Evolutionary conservation across 2,888 invertebrate genomes (phyloP).

Genomic region (Argynnis bischoffii): DNA sequence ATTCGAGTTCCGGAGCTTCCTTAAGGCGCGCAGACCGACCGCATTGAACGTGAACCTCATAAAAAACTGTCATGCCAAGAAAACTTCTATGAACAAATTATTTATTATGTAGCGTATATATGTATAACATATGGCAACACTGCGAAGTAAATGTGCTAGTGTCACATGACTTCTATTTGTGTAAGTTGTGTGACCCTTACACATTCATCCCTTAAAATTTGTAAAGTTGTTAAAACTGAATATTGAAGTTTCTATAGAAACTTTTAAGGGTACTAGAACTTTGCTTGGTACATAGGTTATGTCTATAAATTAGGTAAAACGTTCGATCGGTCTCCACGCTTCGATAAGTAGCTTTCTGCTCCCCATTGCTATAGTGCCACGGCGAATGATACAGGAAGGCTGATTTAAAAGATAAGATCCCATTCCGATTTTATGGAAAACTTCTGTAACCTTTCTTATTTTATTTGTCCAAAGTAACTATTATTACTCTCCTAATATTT

Average conservation of each 20-base stretch:
- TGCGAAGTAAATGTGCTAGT: neutral
- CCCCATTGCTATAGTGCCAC: slow-evolving; percentile 52
- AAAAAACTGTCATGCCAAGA: neutral
- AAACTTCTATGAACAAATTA: neutral
- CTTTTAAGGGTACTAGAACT: neutral
- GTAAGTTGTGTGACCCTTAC: neutral
- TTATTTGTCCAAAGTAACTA: slow-evolving; percentile 65
- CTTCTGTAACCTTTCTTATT: slow-evolving; percentile 69
- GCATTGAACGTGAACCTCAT: neutral
- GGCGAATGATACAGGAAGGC: slow-evolving; percentile 64
- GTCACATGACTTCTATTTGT: neutral
- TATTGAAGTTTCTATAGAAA: slow-evolving; percentile 3
- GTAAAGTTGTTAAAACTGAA: neutral
- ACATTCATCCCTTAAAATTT: no score
- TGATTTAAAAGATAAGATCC: slow-evolving; percentile 66
- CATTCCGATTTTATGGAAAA: slow-evolving; percentile 73
- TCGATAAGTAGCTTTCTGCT: slow-evolving; percentile 18
- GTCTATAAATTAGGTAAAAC: neutral
- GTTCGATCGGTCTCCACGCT: neutral
- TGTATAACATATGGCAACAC: slow-evolving; percentile 5
- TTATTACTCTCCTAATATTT: slow-evolving; percentile 69
- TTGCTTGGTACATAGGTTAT: neutral
- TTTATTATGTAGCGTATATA: neutral
- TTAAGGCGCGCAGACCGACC: slow-evolving; percentile 19
- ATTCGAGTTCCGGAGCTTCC: slow-evolving; percentile 36